Evolutionary conservation across 2,888 invertebrate genomes (phyloP), one percentile per base, ranked within the genome.

Genomic region (Polydesmus complanatus): DNA sequence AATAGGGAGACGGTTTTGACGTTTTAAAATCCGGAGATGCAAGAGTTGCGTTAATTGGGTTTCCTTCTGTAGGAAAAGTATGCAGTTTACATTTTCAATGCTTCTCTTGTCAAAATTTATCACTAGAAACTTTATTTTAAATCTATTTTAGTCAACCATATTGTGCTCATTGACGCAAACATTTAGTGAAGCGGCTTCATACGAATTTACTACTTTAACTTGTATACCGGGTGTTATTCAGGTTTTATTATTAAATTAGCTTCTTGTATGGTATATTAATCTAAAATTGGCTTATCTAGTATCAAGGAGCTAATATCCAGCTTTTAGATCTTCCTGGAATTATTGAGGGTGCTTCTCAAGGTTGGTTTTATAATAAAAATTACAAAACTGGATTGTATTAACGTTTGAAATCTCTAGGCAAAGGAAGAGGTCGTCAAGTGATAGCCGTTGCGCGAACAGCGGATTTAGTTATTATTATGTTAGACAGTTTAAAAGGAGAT

Each of bases 1-100:
- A 56, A 27, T 63, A 77, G 73, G 79, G 79, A 48, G 80, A 80
- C 68, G 98, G 98, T 0, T 98, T 98, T 76, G 98, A 98, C 83
- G 98, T 98, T 11, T 81, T 97, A 68, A 99, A 99, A 75, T 95
- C 95, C 69, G 98, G 98, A 55, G 98, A 99, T 83, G 98, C 98
- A 8, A 79, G 97, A 71, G 93, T 96, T 18, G 95, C 96, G 5
- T 79, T 98, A 3, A 97, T 98, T 68, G 98, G 98, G 49, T 99
- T 99, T 73, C 98, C 98, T 5, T 97, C 97, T 14, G 95, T 95
- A 37, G 95, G 95, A 76, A 95, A 95, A 80, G 87, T 87, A 73
- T 72, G 37, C 37, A 37, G 5, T n/a, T n/a, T n/a, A n/a, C n/a
- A n/a, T n/a, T n/a, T n/a, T n/a, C n/a, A n/a, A n/a, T 37, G 37